A percentile compares a stretch with the other conserved stretches of the same genome.
Evolutionary conservation across 2,888 invertebrate genomes (phyloP).

Genomic region (Phyto melanocephala): DNA sequence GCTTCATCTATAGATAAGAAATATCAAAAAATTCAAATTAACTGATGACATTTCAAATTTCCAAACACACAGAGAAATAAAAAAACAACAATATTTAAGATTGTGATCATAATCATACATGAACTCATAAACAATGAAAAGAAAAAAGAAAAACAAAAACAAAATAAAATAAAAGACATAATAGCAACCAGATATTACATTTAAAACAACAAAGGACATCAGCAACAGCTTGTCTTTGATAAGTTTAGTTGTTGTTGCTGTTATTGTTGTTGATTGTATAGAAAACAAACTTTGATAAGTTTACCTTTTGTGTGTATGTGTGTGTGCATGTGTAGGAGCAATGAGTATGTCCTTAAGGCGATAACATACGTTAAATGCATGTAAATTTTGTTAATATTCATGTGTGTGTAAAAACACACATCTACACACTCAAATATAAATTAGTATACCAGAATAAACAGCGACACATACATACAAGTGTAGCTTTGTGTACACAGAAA

Average conservation of each 20-base stretch:
- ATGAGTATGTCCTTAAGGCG: constrained; percentile 70
- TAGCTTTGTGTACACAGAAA: constrained; percentile 1
- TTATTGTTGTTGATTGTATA: constrained; percentile 28
- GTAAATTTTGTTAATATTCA: constrained; percentile 74
- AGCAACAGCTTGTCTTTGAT: constrained; percentile 49
- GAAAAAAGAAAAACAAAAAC: background rate
- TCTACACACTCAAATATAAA: too few relatives aligned
- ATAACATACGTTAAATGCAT: constrained; percentile 78
- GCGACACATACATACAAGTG: background rate
- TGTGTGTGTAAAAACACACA: constrained; percentile 2
- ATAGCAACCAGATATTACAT: constrained; percentile 10
- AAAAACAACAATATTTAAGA: background rate
- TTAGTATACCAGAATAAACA: too few relatives aligned
- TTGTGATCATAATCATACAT: background rate
- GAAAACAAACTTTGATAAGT: constrained; percentile 51
- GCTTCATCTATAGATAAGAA: background rate
- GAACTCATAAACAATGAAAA: background rate
- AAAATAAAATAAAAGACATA: background rate
- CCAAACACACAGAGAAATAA: background rate
- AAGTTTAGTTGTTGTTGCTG: constrained; percentile 3
- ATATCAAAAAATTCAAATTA: too few relatives aligned
- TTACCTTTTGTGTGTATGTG: constrained; percentile 44
- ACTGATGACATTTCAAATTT: background rate
- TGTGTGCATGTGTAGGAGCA: constrained; percentile 1
- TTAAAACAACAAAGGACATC: constrained; percentile 62